A percentile compares a stretch with the other conserved stretches of the same genome.
Conservation (phyloP, 2,113 vertebrate species). For the Scytalopus superciliaris region DNA sequence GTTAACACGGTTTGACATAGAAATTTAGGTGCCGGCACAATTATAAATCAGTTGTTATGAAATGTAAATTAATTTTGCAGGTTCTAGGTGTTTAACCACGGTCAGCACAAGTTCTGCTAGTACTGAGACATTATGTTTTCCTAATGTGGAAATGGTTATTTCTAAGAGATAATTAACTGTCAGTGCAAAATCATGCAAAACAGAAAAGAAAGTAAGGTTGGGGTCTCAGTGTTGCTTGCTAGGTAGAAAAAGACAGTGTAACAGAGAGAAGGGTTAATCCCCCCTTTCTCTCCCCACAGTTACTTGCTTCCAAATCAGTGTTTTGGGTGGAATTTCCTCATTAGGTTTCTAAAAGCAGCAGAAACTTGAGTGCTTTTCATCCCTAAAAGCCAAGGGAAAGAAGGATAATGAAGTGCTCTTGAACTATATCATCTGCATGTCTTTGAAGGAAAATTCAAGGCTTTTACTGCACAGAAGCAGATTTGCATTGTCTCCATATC, state of each 20-base stretch:
- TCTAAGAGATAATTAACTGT: background rate
- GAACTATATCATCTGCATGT: constrained; percentile 28
- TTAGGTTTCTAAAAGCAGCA: background rate
- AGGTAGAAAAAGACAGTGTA: background rate
- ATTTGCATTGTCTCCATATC: constrained; percentile 36
- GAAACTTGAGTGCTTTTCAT: background rate
- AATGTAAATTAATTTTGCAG: background rate
- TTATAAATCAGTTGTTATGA: background rate
- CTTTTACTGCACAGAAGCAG: constrained; percentile 42
- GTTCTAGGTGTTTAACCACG: background rate
- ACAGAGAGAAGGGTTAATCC: background rate
- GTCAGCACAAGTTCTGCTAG: background rate
- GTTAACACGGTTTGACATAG: background rate
- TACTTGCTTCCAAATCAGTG: background rate
- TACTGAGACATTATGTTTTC: background rate
- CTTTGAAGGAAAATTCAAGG: constrained; percentile 45
- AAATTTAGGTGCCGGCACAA: background rate
- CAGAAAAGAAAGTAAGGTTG: background rate
- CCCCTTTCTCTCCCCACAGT: background rate
- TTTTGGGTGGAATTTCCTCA: background rate
- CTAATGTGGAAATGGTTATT: background rate
- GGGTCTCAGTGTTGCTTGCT: background rate
- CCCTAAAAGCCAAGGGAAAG: background rate
- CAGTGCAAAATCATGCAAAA: background rate
- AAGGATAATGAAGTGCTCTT: background rate